Base-by-base conservation (phyloP, 2,888 invertebrate genomes). In the Lutraria lutraria region DNA sequence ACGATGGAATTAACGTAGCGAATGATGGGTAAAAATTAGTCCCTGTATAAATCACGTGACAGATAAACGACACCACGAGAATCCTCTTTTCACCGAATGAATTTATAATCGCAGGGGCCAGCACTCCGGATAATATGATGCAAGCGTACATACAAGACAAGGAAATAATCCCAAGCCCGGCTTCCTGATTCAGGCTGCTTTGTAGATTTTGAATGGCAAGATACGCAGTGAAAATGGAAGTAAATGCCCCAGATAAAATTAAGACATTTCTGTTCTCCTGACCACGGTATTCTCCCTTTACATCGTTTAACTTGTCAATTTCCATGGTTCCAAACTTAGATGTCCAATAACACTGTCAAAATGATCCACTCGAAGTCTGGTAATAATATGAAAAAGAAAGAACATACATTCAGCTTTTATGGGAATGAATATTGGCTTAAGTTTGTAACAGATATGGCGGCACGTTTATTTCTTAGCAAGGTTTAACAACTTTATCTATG, bases 131-230 rank as follows among this genome's bases (percentile, higher is more conserved):
- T n/a, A 96, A 52, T 16, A 96, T 94, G 53, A 95, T 95, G 81
- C 94, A 93, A 0, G 94, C 96, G 85, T 96, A 95, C 84, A 96
- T 90, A 79, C 93, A 94, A 21, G 95, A 94, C 29, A 96, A 93
- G 0, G 96, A 94, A 31, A 93, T 93, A 52, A 96, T 93, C 10
- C 95, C 95, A 21, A 95, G 93, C 16, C 94, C 95, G 0, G 89
- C 93, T 83, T 93, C 93, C 81, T 94, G 93, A 89, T 96, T 94
- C 53, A 96, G 89, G 82, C 95, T 95, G 87, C 95, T 96, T 91
- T 96, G 96, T 13, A 96, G 91, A 83, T 95, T 96, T 90, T 96
- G 96, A 29, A 96, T 93, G 25, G 95, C 95, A 10, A 95, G 90
- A 87, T 95, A 95, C 31, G 95, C 94, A 0, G 96, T 96, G 85